Base-by-base conservation (phyloP, 53 echinoderm and acorn worm species). In the Mesocentrotus franciscanus region DNA sequence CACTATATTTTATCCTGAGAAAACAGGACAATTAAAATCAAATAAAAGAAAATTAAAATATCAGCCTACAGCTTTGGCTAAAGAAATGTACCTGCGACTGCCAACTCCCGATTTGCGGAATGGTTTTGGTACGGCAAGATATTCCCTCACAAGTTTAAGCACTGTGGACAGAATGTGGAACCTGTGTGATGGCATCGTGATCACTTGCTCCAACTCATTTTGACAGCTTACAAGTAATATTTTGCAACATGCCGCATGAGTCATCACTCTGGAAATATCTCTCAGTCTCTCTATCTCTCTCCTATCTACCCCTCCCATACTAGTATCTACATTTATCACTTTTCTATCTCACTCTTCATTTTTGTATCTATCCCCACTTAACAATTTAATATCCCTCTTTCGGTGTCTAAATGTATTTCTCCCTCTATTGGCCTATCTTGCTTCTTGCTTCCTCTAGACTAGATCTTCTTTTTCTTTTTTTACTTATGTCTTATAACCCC, bases 131-230 rank as follows among this genome's bases (percentile, higher is more conserved):
- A 61, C 20, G 66, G 66, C 91, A 66, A 92, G 75, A n/a, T 92
- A 92, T 68, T 92, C 70, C 66, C 70, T 35, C 24, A 92, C 92
- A 56, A 92, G 42, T 66, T 68, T 56, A 1, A 92, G 75, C 56
- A 92, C 92, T 10, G 35, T 71, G 4, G 71, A 71, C 49, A 92
- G 75, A 64, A 92, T n/a, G 56, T 49, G 64, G 56, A 92, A 92
- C 29, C 92, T 92, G 56, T 92, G 92, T 75, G 92, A 92, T 27
- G 92, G 92, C 92, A 92, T 92, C 20, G 27, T 56, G 75, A 35
- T 20, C 22, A 1, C 33, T 66, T 39, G 59, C 58, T 57, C 15
- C 87, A 87, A 87, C 58, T 87, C 58, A 87, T 27, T 87, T 87
- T 87, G 87, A 87, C 87, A 58, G 87, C 87, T 87, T 11, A n/a